A percentile compares a stretch with the other conserved stretches of the same genome.
These are phyloP conservation scores for Tridacna gigas DNA, from an alignment of 2,888 invertebrate genomes.

Conservation along the genomic window DNA sequence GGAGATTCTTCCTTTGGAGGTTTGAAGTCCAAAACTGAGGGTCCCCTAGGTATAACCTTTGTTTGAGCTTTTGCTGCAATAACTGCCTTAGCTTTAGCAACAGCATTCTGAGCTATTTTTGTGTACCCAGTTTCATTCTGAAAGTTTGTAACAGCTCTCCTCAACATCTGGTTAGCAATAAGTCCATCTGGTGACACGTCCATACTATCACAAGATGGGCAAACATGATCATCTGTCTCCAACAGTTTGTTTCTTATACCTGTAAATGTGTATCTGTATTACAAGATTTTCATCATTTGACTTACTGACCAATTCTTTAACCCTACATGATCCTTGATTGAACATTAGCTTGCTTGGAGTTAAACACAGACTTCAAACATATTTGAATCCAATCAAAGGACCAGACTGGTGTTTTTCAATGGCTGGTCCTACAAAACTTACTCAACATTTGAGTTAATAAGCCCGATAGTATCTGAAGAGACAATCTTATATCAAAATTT, in stretches of 20 bases:
- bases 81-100: constrained; percentile 25
- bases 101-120: constrained; percentile 56
- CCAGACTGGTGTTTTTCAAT: too few relatives aligned
- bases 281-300: neutral
- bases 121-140: constrained; percentile 96
- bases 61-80: constrained; percentile 32
- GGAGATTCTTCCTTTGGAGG: constrained; percentile 43
- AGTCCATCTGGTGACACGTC: constrained; percentile 96
- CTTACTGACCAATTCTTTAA: neutral
- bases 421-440: too few relatives aligned
- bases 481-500: too few relatives aligned
- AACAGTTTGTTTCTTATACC: constrained; percentile 94
- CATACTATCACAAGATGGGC: constrained; percentile 96
- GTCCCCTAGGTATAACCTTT: constrained; percentile 55
- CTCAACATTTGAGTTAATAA: too few relatives aligned
- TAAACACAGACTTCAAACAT: neutral
- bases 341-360: neutral
- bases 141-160: constrained; percentile 95
- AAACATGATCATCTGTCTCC: constrained; percentile 97
- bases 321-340: neutral
- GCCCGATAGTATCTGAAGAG: too few relatives aligned
- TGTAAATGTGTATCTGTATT: constrained; percentile 82
- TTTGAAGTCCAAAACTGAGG: constrained; percentile 56
- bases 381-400: too few relatives aligned
- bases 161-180: constrained; percentile 94